Evolutionary conservation across 2,888 invertebrate species (phyloP).

Genomic region (Drosophila buzzatii): DNA sequence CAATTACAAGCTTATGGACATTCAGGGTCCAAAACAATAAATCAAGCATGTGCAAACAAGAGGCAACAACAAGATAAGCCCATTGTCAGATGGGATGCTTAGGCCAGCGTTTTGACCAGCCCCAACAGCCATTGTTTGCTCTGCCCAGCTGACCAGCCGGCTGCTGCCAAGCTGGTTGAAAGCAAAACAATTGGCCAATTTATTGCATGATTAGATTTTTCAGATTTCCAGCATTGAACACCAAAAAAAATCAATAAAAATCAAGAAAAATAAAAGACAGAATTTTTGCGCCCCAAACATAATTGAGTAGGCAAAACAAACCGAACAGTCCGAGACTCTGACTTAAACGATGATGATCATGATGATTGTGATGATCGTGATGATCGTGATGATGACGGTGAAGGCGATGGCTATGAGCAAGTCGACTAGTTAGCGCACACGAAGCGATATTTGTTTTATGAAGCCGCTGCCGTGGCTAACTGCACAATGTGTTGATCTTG

Average conservation of each 20-base stretch:
- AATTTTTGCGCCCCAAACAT: constrained; percentile 60
- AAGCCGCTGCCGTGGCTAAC: constrained; percentile 73
- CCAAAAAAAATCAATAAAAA: constrained; percentile 65
- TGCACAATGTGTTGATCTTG: constrained; percentile 80
- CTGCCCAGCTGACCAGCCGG: constrained; percentile 31
- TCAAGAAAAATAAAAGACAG: constrained; percentile 7
- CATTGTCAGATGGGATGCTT: constrained; percentile 20
- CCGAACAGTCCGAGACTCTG: constrained; percentile 27
- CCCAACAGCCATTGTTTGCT: constrained; percentile 47
- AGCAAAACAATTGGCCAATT: constrained; percentile 80
- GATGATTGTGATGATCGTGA: constrained; percentile 17
- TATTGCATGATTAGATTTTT: constrained; percentile 78
- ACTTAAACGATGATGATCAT: constrained; percentile 10
- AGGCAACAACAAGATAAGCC: constrained; percentile 30
- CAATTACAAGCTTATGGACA: constrained; percentile 53
- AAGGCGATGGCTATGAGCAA: constrained; percentile 33
- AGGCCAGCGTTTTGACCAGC: constrained; percentile 19
- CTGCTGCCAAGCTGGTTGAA: constrained; percentile 39
- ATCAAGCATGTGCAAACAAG: constrained; percentile 72
- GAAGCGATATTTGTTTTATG: constrained; percentile 77
- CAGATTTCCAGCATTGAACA: constrained; percentile 45
- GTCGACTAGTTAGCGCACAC: constrained; percentile 72
- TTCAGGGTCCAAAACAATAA: constrained; percentile 56
- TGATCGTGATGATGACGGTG: constrained; percentile 17
- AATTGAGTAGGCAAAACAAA: constrained; percentile 66